These are phyloP conservation scores for Turdus rufiventris DNA, from an alignment of 2,113 vertebrate species.

Conservation along the genomic window DNA sequence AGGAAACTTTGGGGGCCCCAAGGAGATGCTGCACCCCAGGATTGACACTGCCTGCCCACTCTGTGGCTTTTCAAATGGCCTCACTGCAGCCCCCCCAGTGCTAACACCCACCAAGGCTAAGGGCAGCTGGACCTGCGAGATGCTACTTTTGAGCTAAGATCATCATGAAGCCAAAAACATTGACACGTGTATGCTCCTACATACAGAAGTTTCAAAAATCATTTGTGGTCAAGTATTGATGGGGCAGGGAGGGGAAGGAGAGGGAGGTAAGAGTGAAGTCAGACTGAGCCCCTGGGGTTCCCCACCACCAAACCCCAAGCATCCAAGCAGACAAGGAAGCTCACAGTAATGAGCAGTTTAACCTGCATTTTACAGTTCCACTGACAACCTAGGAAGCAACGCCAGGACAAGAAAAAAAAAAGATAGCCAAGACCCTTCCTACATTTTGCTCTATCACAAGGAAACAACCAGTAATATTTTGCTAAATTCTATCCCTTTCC, in stretches of 20 bases:
- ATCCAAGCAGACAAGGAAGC: not conserved
- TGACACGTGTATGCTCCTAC: not conserved
- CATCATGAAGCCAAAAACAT: not conserved
- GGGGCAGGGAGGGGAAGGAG: not conserved
- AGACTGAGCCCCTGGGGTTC: not conserved
- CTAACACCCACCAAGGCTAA: not conserved
- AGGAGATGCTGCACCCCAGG: not conserved
- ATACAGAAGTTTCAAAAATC: not conserved
- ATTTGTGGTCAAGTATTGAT: not conserved
- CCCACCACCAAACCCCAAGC: not conserved
- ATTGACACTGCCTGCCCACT: not conserved
- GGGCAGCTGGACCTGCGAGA: not conserved
- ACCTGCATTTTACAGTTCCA: not conserved
- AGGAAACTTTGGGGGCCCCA: not conserved
- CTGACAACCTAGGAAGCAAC: not conserved
- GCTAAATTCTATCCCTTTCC: not conserved
- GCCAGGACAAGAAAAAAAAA: not conserved
- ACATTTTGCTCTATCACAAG: not conserved
- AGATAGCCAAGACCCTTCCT: not conserved
- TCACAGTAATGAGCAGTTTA: not conserved
- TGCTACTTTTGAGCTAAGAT: not conserved
- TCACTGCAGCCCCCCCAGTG: not conserved
- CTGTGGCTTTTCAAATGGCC: not conserved
- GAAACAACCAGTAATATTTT: not conserved
- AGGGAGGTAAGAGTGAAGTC: not conserved